Evolutionary conservation across 2,113 vertebrate genomes (phyloP), one percentile per base, ranked within the genome.

Genomic region (Himantopus leucocephalus): DNA sequence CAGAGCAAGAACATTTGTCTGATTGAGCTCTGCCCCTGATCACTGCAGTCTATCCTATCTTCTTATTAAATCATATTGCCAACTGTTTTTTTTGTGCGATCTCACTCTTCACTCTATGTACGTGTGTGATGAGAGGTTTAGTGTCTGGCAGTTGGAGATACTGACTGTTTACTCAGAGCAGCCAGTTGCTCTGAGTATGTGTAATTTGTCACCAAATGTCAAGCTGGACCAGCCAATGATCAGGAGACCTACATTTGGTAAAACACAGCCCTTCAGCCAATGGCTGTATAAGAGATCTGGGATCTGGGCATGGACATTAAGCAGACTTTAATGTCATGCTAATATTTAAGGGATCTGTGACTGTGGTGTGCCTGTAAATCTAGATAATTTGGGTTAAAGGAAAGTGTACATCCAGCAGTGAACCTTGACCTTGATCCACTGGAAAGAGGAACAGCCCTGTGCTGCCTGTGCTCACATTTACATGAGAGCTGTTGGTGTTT

Each of bases 351-450:
- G 34, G 19, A 68, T 21, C 8, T 74, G 23, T 81, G 60, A 60
- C 15, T 75, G 15, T 43, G 1, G 0, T 27, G 29, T 34, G 6
- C 30, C 62, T 45, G 30, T 52, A 73, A 52, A 70, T 48, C 35
- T 45, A 34, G 7, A 8, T 21, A 63, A 20, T 45, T 67, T 76
- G 35, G 6, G 13, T 12, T 70, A 35, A 56, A 35, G 4, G 12
- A 13, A 71, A 6, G 1, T 11, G 3, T 52, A 22, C 20, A 41
- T n/a, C 6, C 35, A 39, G 7, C 13, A 56, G 20, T 34, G n/a
- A 76, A 43, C 14, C 6, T 52, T 55, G 39, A 34, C 45, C 62
- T 19, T 41, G 43, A n/a, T 60, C 10, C 0, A 0, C 34, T 90
- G 30, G 26, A 56, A 80, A 52, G 48, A 64, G 0, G 0, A 74